Evolutionary conservation across 2,888 invertebrate genomes (phyloP).

Genomic region (Axea sp.): DNA sequence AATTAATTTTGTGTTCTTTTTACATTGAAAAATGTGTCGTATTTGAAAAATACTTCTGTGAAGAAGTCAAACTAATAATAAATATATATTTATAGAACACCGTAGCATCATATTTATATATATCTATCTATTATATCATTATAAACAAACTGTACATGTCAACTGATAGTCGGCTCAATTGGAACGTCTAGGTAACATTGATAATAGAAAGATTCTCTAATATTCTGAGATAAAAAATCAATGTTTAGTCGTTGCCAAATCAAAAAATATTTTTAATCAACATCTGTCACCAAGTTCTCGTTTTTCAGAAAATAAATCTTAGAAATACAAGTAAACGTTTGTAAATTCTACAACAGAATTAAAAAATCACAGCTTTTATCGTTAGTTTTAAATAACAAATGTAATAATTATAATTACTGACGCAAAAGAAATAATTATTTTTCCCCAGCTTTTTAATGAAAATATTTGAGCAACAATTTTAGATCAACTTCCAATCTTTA

Average conservation of each 20-base stretch:
- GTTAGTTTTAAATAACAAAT: no score
- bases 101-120: no score
- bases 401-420: background rate
- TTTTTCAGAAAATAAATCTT: background rate
- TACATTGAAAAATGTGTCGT: no score
- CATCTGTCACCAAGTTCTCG: background rate
- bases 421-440: background rate
- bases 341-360: constrained; percentile 4
- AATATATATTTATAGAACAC: no score
- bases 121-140: constrained; percentile 22
- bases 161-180: constrained; percentile 47
- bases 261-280: no score
- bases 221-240: constrained; percentile 5
- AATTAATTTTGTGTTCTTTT: no score
- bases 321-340: constrained; percentile 8
- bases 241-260: no score
- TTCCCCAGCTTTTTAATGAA: constrained; percentile 1
- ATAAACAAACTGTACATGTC: constrained; percentile 53
- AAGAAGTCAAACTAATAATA: no score
- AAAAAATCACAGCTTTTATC: constrained; percentile 13
- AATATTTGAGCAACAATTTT: constrained; percentile 61
- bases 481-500: constrained; percentile 40
- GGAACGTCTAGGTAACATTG: constrained; percentile 39
- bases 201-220: constrained; percentile 9
- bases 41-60: no score